Evolutionary conservation across 2,888 invertebrate species (phyloP), one percentile per base, ranked within the genome.

Genomic region (Eurytoma californica): DNA sequence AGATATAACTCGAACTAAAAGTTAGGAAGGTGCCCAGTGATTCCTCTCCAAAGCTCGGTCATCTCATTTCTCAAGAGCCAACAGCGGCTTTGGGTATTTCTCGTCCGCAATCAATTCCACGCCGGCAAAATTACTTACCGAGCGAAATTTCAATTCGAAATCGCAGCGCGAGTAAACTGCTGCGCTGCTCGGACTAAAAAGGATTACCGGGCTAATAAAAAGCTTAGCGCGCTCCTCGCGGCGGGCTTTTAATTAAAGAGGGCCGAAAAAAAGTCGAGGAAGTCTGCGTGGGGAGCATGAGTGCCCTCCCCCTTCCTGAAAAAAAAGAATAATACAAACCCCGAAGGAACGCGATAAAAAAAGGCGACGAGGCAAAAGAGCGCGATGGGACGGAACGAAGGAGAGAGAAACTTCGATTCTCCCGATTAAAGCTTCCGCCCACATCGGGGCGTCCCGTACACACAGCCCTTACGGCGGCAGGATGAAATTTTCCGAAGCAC

Each of bases 401-500:
- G 39, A 57, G 61, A 39, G 39, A 39, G 39, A 66, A 73, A 74
- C 74, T 79, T 72, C 30, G 68, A 75, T 68, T 81, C 68, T 81
- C 57, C 78, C 78, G 68, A 78, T 72, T 75, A 75, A 39, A 80
- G 78, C 72, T 72, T 49, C 63, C 72, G 72, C 75, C 75, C 78
- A 58, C 72, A 72, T 78, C 78, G 80, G 75, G 57, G 68, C 75
- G 72, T 75, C 78, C 72, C 75, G 78, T 78, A 78, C 75, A 49
- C 63, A 57, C n/a, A 24, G 70, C 73, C 55, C 67, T 73, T 28
- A 68, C 67, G 55, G 63, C 68, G 61, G 72, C 72, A 66, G 78
- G 76, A 82, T 82, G 76, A 76, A 80, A 80, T 82, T 82, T 82
- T 79, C 81, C 60, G 74, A 82, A 82, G 82, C 73, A 72, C 76